Conservation (phyloP, 2,113 vertebrate species). For the Leiothrix lutea region DNA sequence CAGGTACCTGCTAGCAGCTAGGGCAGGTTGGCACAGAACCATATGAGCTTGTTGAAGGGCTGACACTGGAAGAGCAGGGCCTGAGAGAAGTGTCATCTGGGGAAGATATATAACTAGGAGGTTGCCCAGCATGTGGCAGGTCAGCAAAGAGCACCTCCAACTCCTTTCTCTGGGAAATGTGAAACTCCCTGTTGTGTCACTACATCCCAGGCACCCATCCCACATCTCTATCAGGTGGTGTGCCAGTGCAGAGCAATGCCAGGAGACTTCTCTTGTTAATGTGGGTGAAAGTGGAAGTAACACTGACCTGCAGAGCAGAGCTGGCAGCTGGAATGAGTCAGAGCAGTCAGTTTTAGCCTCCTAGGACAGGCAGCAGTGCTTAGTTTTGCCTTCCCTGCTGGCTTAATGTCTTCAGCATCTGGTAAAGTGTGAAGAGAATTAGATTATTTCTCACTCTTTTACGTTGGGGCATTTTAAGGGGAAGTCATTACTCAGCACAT, state of each 20-base stretch:
- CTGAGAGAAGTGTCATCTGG: neutral
- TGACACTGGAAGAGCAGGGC: neutral
- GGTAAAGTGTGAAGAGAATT: neutral
- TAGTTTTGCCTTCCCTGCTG: neutral
- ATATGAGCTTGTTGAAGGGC: neutral
- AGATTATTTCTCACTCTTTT: neutral
- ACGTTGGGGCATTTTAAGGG: neutral
- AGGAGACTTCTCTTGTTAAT: neutral
- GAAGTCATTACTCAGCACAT: neutral
- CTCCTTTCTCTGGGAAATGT: neutral
- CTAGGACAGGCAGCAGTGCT: neutral
- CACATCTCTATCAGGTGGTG: neutral
- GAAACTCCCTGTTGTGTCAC: neutral
- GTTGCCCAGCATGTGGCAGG: neutral
- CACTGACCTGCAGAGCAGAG: neutral
- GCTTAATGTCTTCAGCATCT: neutral
- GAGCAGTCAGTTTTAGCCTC: neutral
- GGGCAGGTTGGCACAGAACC: accelerated
- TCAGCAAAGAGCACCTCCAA: accelerated
- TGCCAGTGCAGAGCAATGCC: neutral
- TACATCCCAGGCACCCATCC: neutral
- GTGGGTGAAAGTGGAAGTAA: neutral
- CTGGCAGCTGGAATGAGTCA: neutral
- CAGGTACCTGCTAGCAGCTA: neutral
- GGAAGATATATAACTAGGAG: neutral